Evolutionary conservation across 2,888 invertebrate genomes (phyloP).

Genomic region (Polietes domitor): DNA sequence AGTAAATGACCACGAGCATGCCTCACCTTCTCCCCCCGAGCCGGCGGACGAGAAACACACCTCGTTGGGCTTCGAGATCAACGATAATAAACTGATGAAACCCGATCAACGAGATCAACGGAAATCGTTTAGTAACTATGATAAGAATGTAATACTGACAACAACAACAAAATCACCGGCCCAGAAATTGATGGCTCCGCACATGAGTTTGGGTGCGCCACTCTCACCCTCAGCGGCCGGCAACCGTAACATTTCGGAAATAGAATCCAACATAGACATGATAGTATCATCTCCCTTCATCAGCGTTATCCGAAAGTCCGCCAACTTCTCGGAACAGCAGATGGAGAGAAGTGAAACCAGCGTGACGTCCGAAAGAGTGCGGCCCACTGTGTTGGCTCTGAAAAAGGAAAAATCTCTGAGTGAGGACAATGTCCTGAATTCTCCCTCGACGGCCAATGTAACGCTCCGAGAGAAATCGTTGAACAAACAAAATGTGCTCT

Average conservation of each 20-base stretch:
- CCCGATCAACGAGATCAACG: slow-evolving; percentile 48
- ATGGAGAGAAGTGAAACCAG: slow-evolving; percentile 32
- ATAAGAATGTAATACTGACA: slow-evolving; percentile 72
- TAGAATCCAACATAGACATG: slow-evolving; percentile 79
- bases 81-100: slow-evolving; percentile 77
- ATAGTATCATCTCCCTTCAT: slow-evolving; percentile 79
- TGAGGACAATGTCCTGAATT: slow-evolving; percentile 64
- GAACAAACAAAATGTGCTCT: slow-evolving; percentile 14
- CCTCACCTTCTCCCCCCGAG: slow-evolving; percentile 56
- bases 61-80: slow-evolving; percentile 78
- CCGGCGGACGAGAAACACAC: slow-evolving; percentile 70
- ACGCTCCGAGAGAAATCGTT: slow-evolving; percentile 68
- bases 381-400: slow-evolving; percentile 71
- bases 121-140: slow-evolving; percentile 66
- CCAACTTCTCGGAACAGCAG: slow-evolving; percentile 67
- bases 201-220: slow-evolving; percentile 54
- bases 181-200: slow-evolving; percentile 55
- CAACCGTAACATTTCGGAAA: slow-evolving; percentile 75
- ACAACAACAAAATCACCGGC: slow-evolving; percentile 52
- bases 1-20: slow-evolving; percentile 55
- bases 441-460: slow-evolving; percentile 63
- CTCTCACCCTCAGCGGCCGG: slow-evolving; percentile 58
- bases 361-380: slow-evolving; percentile 51
- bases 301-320: slow-evolving; percentile 76
- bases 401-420: slow-evolving; percentile 68